These are phyloP conservation scores for Ischnura elegans DNA, from an alignment of 2,888 invertebrate species.

Conservation along the genomic window DNA sequence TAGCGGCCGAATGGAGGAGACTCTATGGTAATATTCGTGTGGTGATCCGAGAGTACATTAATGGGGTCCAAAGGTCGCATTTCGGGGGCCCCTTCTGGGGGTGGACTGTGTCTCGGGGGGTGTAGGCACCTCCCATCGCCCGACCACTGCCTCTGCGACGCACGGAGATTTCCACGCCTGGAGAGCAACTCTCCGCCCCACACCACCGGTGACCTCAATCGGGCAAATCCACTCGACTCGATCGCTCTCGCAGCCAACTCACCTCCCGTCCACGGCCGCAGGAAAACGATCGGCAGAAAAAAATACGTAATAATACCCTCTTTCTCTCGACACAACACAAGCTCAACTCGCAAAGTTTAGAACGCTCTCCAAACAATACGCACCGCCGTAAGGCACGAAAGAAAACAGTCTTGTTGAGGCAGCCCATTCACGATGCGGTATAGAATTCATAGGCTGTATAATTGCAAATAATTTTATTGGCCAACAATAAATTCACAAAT, in stretches of 20 bases:
- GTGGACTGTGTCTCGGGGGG: neutral
- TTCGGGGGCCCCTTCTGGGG: neutral
- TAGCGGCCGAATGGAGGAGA: too few relatives aligned
- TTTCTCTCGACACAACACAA: neutral
- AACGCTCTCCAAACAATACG: neutral
- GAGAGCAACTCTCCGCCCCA: neutral
- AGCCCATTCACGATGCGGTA: too few relatives aligned
- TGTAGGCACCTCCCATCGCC: neutral
- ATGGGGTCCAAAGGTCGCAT: too few relatives aligned
- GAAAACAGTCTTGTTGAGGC: too few relatives aligned
- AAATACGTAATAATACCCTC: neutral
- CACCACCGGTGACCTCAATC: slow-evolving; percentile 1
- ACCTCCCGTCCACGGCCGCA: neutral
- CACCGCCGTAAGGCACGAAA: too few relatives aligned
- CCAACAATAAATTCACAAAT: too few relatives aligned
- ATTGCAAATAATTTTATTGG: too few relatives aligned
- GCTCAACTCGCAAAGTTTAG: neutral
- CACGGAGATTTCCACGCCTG: neutral
- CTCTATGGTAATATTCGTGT: too few relatives aligned
- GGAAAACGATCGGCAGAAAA: neutral
- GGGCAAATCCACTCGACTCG: neutral
- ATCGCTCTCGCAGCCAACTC: neutral
- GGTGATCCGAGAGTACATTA: too few relatives aligned
- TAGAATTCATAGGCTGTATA: too few relatives aligned
- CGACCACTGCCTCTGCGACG: neutral